Evolutionary conservation across 1,140 invertebrate species (phyloP), one percentile per base, ranked within the genome.

Genomic region (Drosophila biarmipes): DNA sequence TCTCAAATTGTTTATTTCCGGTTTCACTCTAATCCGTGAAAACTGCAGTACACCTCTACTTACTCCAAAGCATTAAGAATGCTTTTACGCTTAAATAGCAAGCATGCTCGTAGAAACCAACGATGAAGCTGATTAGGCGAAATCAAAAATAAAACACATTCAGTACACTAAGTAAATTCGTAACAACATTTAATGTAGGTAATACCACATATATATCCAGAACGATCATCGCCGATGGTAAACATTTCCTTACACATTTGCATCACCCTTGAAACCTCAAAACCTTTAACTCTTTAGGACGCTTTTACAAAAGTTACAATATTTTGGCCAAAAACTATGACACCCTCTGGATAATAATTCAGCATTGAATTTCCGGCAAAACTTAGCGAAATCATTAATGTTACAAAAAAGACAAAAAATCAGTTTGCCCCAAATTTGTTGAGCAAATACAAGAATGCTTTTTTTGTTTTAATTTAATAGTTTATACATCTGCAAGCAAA

Each of bases 401-500:
- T 19, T 42, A 12, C 10, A 15, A 7, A 46, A 17, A 29, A 31
- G 4, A 29, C 21, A 31, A 15, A 29, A 27, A 48, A 17, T 29
- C n/a, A 48, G 11, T 15, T 48, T 48, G 46, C 24, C 46, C 24
- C 46, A 29, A 48, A 15, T 29, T 48, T 31, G 46, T 48, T 48
- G 46, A 48, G 46, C 46, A 48, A 48, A 48, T 48, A 48, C 6
- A 48, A 29, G 46, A 48, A 48, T 48, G 46, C 46, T 48, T 48
- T 2, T 31, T 48, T 48, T 48, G 46, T 48, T n/a, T n/a, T n/a
- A n/a, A 48, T 48, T 48, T 48, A 48, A 48, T 48, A 48, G 46
- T 48, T 48, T n/a, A 48, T 48, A 48, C 46, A 48, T 48, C 46
- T 48, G 46, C 24, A 48, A 48, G 46, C 46, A 48, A 29, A 48